Evolutionary conservation across 1,140 invertebrate species (phyloP), one percentile per base, ranked within the genome.

Genomic region (Ostrea denselamellosa): DNA sequence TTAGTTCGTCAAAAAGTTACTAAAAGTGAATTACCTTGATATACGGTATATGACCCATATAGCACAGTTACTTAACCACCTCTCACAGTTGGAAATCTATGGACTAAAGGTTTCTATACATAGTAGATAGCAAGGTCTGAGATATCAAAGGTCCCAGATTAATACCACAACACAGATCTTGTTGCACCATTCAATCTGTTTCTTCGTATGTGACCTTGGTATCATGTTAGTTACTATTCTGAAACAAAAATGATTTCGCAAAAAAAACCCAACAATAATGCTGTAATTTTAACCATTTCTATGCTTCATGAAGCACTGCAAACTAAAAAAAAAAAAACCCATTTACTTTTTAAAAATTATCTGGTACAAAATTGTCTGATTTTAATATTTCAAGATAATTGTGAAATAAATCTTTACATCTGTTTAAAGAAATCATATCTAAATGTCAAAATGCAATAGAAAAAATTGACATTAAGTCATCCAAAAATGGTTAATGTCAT

Each of bases 381-480:
- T 62, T 62, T 62, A 2, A 12, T 19, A 12, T 62, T 19, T 62
- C 10, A n/a, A 77, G 28, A 28, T 10, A 34, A 12, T 10, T 28
- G 68, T n/a, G 68, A 62, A 62, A 9, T 28, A 12, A 28, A 28
- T 17, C 12, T 14, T 12, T 9, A 12, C 28, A 77, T 28, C 9
- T 77, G 25, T 14, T 44, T 9, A 77, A 77, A 77, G 34, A 77
- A 77, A 77, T 77, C 68, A 77, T 62, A 62, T 12, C 68, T 77
- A 77, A 77, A 77, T 77, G 68, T 77, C 68, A 77, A 22, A 77
- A 14, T 77, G 68, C 68, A 77, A 77, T 14, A 71, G 28, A 25
- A 25, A n/a, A 34, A 19, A 8, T 62, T 62, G 17, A 17, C 56
- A 62, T 62, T 19, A 34, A 34, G 28, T 28, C 28, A 25, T 77